These are phyloP conservation scores for Eira barbara DNA, from an alignment of 2,113 vertebrate species.

Conservation along the genomic window DNA sequence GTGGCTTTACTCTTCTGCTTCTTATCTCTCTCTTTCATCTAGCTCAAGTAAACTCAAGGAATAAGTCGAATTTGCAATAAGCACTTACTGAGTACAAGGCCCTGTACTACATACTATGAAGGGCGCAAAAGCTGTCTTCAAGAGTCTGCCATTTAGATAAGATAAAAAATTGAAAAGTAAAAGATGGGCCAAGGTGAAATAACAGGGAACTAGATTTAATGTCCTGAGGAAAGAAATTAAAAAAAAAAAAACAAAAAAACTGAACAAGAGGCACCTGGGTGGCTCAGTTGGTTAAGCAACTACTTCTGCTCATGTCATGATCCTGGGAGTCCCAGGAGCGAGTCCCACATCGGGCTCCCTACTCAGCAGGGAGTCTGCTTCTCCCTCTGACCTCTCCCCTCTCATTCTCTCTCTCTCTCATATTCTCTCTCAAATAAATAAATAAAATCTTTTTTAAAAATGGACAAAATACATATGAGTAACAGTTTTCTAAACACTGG, in stretches of 20 bases:
- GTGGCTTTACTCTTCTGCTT: not conserved
- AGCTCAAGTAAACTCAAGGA: not conserved
- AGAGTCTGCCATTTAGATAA: constrained; percentile 23
- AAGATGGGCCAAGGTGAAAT: not conserved
- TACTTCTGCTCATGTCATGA: no score
- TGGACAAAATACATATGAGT: not conserved
- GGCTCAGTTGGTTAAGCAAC: no score
- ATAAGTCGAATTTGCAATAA: not conserved
- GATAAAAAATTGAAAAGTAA: not conserved
- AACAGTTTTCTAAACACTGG: not conserved
- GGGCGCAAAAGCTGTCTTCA: not conserved
- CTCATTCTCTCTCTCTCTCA: no score
- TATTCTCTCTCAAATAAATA: no score
- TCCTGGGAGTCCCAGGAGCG: no score
- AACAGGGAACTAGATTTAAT: not conserved
- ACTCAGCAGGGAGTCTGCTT: no score
- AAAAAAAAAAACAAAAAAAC: not conserved
- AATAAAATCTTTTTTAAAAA: not conserved
- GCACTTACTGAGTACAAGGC: not conserved
- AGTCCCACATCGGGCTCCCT: no score
- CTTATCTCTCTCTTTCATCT: not conserved
- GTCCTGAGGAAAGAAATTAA: not conserved
- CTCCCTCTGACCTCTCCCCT: no score
- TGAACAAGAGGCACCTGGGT: not conserved
- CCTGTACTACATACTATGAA: not conserved